Conservation (phyloP, 2,888 invertebrate genomes). For the Sabatieria punctata region DNA sequence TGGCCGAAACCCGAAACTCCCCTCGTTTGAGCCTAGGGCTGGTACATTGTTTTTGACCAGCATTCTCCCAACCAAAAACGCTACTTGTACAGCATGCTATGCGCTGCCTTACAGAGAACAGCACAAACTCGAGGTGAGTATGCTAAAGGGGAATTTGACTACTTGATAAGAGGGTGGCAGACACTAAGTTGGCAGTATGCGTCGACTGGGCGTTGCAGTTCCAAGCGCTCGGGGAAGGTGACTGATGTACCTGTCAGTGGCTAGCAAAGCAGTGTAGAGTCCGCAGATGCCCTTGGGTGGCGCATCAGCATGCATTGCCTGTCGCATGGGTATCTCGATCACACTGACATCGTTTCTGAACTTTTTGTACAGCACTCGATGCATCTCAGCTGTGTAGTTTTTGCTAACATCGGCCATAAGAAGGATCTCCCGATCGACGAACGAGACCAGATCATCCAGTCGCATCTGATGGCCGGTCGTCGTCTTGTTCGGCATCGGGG, state of each 20-base stretch:
- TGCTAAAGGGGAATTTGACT: too few species aligned
- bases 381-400: slow-evolving; percentile 9
- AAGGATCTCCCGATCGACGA: slow-evolving; percentile 6
- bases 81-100: too few species aligned
- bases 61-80: too few species aligned
- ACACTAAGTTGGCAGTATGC: too few species aligned
- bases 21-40: too few species aligned
- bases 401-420: not conserved
- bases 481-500: not conserved
- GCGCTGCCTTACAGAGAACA: too few species aligned
- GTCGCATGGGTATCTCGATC: slow-evolving; percentile 15
- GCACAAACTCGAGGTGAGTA: too few species aligned
- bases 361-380: slow-evolving; percentile 11
- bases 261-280: slow-evolving; percentile 15
- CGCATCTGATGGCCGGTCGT: not conserved
- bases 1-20: too few species aligned
- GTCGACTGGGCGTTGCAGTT: too few species aligned
- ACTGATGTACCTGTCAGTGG: slow-evolving; percentile 15
- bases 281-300: slow-evolving; percentile 17
- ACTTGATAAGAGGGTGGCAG: too few species aligned
- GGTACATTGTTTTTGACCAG: too few species aligned
- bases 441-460: slow-evolving; percentile 8
- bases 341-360: slow-evolving; percentile 14
- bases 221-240: not conserved
- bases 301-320: slow-evolving; percentile 8